These are phyloP conservation scores for Amblyjoppa fuscipennis DNA, from an alignment of 2,888 invertebrate genomes.

Conservation along the genomic window DNA sequence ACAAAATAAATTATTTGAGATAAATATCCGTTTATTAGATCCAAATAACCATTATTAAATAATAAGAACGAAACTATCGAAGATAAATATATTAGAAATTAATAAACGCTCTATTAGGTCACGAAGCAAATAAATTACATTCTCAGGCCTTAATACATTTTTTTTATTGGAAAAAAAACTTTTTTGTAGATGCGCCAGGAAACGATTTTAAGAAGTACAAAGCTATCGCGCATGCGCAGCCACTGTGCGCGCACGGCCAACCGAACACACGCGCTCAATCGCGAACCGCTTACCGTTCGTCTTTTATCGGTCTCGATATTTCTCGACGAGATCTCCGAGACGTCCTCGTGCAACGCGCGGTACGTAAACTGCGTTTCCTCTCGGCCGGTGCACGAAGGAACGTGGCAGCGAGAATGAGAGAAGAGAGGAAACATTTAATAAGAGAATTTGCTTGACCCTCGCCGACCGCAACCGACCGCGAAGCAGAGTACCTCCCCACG, in stretches of 20 bases:
- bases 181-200: background rate
- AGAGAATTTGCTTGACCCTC: constrained; percentile 45
- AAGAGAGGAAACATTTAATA: constrained; percentile 33
- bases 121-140: too few relatives aligned
- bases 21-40: too few relatives aligned
- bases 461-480: constrained; percentile 44
- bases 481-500: background rate
- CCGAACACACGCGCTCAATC: background rate
- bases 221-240: constrained; percentile 31
- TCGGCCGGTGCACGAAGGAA: background rate
- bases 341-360: background rate
- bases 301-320: constrained; percentile 19
- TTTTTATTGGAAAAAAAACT: too few relatives aligned
- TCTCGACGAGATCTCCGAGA: constrained; percentile 44
- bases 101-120: too few relatives aligned
- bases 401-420: constrained; percentile 13
- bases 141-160: too few relatives aligned
- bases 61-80: too few relatives aligned
- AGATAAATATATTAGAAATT: too few relatives aligned
- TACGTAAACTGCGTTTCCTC: background rate
- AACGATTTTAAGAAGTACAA: constrained; percentile 46
- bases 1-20: too few relatives aligned
- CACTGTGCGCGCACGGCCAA: too few relatives aligned
- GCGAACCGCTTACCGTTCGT: background rate
- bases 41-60: too few relatives aligned